phyloP scores from a whole-genome alignment of 2,113 vertebrate genomes.

The Pterocles gutturalis region DNA sequence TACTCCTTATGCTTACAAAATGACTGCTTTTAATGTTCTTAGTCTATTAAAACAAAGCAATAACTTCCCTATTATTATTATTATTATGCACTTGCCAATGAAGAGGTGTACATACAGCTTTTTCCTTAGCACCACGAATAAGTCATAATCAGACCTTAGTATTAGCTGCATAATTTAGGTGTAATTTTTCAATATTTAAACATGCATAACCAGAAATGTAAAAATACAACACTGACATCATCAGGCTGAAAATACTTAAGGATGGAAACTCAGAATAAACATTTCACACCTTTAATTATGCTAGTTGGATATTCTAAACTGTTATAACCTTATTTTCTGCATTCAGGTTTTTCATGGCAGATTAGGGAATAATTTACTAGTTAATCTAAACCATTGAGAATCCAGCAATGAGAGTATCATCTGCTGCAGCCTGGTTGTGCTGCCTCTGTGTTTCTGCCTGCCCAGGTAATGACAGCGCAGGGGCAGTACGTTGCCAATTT shows the following conservation, averaged over 20 bases:
- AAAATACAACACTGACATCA: neutral
- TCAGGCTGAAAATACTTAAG: neutral
- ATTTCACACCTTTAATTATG: neutral
- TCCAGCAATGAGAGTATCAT: neutral
- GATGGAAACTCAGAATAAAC: neutral
- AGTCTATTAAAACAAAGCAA: neutral
- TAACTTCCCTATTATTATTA: neutral
- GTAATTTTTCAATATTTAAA: neutral
- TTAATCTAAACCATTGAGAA: neutral
- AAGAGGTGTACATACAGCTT: accelerated
- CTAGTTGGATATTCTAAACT: neutral
- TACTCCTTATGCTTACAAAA: neutral
- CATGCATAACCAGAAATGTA: neutral
- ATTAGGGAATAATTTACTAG: neutral
- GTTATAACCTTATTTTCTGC: neutral
- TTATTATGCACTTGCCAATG: neutral
- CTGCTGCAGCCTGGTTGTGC: neutral
- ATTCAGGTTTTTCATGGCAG: neutral
- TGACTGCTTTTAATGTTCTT: neutral
- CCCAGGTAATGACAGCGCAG: neutral
- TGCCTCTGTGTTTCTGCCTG: neutral
- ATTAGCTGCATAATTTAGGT: neutral
- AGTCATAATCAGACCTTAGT: neutral
- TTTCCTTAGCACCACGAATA: neutral
- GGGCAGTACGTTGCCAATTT: accelerated